Base-by-base conservation (phyloP, 2,797 vertebrate genomes). In the Gouania willdenowi region DNA sequence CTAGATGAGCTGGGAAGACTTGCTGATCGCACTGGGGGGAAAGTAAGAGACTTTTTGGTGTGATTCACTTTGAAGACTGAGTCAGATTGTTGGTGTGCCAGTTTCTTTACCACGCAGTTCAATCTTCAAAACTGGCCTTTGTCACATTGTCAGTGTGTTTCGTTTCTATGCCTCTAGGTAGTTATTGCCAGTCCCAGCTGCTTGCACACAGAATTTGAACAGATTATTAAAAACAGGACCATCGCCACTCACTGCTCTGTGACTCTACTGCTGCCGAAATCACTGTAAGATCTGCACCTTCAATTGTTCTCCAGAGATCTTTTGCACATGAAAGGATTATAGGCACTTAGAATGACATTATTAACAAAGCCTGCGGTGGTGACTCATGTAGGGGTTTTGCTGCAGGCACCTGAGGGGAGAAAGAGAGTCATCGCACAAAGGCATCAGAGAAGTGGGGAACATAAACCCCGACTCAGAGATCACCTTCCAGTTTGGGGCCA, bases 1-100 rank as follows among this genome's bases (percentile, higher is more conserved):
- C 57, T 90, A 67, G 81, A 87, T 15, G 83, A 90, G 51, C 67
- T 90, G 49, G 88, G 88, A 17, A 67, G 68, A 45, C 78, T 90
- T 0, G 77, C 86, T 2, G 88, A 90, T 64, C 75, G 76, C 39
- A 89, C 85, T 0, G 72, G 84, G 29, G 88, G 88, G 6, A 84
- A 68, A 52, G 88, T 90, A 62, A 66, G 68, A 16, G 3, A 17
- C 6, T 1, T 3, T 10, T 5, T 9, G 8, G 16, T 10, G 4
- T 14, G 2, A 23, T 24, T 13, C 5, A 16, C 19, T 14, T 12
- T 19, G 27, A 9, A 6, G 5, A 5, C 2, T 22, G 18, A 19
- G 12, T 25, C 14, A 12, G 4, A n/a, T 26, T 26, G 5, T 24
- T 6, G 5, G 5, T 6, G 4, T 16, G 2, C 2, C 4, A 4